These are phyloP conservation scores for Psilopsiagon aymara DNA, from an alignment of 2,113 vertebrate species.

Conservation along the genomic window DNA sequence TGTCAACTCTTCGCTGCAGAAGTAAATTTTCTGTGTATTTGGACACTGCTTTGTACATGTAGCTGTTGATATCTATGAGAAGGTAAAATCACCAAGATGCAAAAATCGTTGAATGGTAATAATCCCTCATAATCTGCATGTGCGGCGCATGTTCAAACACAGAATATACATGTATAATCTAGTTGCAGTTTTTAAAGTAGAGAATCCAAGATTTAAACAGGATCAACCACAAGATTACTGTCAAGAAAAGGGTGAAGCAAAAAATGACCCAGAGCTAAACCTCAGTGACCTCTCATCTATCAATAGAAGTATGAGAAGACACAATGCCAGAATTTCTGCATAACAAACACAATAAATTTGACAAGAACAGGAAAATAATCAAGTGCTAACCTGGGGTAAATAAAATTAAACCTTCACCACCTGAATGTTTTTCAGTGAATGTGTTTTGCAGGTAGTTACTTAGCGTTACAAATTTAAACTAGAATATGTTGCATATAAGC, in stretches of 20 bases:
- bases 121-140: background rate
- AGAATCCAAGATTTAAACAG: background rate
- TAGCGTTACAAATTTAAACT: constrained; percentile 66
- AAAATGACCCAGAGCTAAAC: background rate
- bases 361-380: constrained; percentile 1
- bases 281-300: background rate
- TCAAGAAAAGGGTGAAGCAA: background rate
- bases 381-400: constrained; percentile 17
- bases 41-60: background rate
- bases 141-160: background rate
- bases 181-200: background rate
- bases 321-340: background rate
- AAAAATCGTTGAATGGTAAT: background rate
- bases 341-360: background rate
- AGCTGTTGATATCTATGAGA: background rate
- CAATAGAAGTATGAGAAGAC: background rate
- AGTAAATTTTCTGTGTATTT: background rate
- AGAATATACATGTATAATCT: background rate
- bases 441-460: constrained; percentile 63
- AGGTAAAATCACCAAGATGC: background rate
- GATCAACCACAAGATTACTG: background rate
- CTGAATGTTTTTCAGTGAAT: constrained; percentile 21
- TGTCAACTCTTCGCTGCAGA: background rate
- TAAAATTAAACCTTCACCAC: background rate
- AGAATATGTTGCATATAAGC: constrained; percentile 32